Base-by-base conservation (phyloP, 2,113 vertebrate genomes). In the Rhinichthys klamathensis region DNA sequence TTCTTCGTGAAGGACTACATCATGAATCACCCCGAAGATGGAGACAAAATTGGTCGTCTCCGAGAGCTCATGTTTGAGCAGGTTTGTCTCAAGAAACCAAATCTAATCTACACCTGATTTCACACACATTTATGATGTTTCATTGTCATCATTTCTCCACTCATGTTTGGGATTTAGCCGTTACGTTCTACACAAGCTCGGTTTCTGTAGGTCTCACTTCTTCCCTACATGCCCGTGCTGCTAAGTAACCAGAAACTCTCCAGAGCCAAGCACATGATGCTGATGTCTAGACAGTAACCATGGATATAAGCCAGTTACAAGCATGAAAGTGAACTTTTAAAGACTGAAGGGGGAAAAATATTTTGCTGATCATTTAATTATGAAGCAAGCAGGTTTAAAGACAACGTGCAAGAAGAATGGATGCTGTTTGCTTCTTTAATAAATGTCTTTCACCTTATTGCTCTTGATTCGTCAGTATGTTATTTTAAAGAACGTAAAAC, bases 61-160 rank as follows among this genome's bases (percentile, higher is more conserved):
- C 95, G 97, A 90, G 98, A 99, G 82, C 96, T 99, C 86, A 99
- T 99, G 97, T 97, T 99, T 0, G 98, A 99, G 78, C 98, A 99
- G 97, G 98, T 99, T 91, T 89, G 93, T 80, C 11, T 12, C 75
- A 65, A 51, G 56, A 70, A 73, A 49, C 21, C 58, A 32, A 32
- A 49, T 63, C 12, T 15, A 30, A 65, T 65, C 38, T 54, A 38
- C 12, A 83, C 41, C 30, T 23, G 32, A 35, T 35, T 70, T 27
- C n/a, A 70, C 27, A 67, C 15, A 49, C 61, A 46, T 54, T 54
- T 69, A 65, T 27, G 23, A 21, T 9, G 30, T 84, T 70, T 38
- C 23, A 15, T 18, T 6, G 46, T 60, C 58, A 44, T 73, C 23
- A 63, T 51, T 83, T 32, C 35, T n/a, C 44, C 3, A 1, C 46